Percentiles rank a stretch among this genome's conserved stretches.
Evolutionary conservation across 2,888 invertebrate genomes (phyloP).

Genomic region (Macropis europaea): DNA sequence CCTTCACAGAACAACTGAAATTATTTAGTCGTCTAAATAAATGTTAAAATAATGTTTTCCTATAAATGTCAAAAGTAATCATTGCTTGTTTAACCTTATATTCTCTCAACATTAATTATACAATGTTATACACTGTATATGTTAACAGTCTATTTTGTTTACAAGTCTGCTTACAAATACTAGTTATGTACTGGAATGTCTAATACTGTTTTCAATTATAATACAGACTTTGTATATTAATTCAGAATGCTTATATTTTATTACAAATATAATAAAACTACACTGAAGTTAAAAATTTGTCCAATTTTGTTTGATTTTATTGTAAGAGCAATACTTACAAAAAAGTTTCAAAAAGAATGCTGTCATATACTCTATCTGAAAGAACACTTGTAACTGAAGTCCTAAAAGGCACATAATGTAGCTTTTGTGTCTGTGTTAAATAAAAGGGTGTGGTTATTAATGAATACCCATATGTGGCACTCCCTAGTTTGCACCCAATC

Average conservation of each 20-base stretch:
- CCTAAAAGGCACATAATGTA: constrained; percentile 17
- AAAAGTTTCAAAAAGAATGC: neutral
- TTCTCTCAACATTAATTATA: neutral
- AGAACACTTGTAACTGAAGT: constrained; percentile 38
- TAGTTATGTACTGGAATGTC: too few relatives aligned
- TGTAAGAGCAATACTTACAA: neutral
- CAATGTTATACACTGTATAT: too few relatives aligned
- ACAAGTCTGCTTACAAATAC: too few relatives aligned
- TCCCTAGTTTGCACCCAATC: constrained; percentile 64
- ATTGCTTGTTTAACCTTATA: neutral
- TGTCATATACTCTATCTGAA: constrained; percentile 3
- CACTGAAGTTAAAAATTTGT: constrained; percentile 4
- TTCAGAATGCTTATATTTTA: constrained; percentile 27
- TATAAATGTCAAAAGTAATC: neutral
- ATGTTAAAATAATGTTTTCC: neutral
- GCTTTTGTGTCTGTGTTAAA: constrained; percentile 26
- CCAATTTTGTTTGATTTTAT: neutral
- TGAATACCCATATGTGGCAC: constrained; percentile 64
- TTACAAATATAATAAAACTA: neutral
- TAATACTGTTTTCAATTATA: neutral
- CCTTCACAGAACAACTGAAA: constrained; percentile 24
- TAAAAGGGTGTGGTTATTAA: constrained; percentile 70
- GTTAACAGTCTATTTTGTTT: too few relatives aligned
- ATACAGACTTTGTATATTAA: neutral
- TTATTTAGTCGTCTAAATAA: neutral